Conservation (phyloP, 2,113 vertebrate species). For the Gambusia holbrooki region DNA sequence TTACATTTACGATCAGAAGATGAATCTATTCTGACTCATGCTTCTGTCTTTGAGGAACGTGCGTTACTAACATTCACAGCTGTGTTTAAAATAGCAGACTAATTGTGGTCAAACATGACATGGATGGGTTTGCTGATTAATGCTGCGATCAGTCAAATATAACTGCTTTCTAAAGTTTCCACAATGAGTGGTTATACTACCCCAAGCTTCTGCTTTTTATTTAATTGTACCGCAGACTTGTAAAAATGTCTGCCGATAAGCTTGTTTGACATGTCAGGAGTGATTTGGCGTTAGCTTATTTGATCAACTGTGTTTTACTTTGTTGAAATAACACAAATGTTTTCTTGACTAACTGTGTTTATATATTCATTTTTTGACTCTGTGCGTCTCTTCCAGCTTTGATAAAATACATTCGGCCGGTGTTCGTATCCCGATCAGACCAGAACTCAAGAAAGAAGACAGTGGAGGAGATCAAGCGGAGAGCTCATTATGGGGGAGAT, state of each 20-base stretch:
- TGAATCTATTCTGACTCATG: constrained; percentile 7
- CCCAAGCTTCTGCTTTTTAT: background rate
- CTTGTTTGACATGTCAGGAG: background rate
- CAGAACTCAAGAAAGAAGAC: constrained; percentile 95
- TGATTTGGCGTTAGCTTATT: background rate
- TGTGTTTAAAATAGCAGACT: background rate
- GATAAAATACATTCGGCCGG: constrained; percentile 93
- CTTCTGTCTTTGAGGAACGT: background rate
- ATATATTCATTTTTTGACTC: background rate
- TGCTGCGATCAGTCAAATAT: background rate
- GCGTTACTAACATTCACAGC: background rate
- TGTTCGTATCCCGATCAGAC: constrained; percentile 95
- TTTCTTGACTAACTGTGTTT: background rate
- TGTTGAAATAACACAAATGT: background rate
- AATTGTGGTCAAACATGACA: background rate
- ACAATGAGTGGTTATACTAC: background rate
- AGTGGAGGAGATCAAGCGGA: constrained; percentile 92
- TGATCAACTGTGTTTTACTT: background rate
- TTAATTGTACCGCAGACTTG: background rate
- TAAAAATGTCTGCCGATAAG: background rate
- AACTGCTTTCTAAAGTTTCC: background rate
- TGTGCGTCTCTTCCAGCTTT: constrained; percentile 81
- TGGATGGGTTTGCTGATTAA: background rate
- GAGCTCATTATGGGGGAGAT: constrained; percentile 88
- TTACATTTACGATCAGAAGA: background rate